Evolutionary conservation across 64 coral and sea anemone species (phyloP).

Genomic region (Platygyra sinensis): DNA sequence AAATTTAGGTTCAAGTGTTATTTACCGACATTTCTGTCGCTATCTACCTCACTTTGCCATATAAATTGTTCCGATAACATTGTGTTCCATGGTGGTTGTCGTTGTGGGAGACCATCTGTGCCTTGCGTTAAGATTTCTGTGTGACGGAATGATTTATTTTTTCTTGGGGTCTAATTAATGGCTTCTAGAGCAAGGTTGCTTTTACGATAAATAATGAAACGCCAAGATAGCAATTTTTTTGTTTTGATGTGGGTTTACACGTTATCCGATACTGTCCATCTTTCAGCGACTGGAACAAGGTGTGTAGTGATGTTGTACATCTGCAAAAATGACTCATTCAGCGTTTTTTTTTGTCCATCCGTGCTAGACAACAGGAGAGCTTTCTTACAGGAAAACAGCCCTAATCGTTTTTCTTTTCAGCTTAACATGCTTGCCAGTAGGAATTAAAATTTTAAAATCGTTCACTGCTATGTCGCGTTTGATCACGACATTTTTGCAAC

Average conservation of each 20-base stretch:
- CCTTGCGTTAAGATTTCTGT: conserved; percentile 2
- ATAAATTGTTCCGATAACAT: neutral
- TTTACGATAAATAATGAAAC: conserved; percentile 30
- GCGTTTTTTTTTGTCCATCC: neutral
- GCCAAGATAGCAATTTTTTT: neutral
- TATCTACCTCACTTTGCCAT: conserved; percentile 12
- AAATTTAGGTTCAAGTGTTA: neutral
- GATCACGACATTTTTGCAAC: neutral
- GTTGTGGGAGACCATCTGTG: neutral
- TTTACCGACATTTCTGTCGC: neutral
- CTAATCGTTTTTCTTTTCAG: neutral
- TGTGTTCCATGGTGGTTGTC: neutral
- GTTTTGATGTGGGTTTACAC: conserved; percentile 2
- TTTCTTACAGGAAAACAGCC: neutral
- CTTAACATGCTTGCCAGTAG: neutral
- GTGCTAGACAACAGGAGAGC: neutral
- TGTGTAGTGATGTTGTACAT: neutral
- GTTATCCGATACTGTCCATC: neutral
- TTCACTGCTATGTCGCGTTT: neutral
- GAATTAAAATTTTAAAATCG: conserved; percentile 1
- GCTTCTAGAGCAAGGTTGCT: conserved; percentile 21
- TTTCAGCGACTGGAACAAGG: neutral
- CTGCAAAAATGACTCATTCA: neutral
- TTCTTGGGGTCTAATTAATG: neutral
- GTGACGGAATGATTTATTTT: neutral